A percentile compares a stretch with the other conserved stretches of the same genome.
Conservation (phyloP, 2,888 invertebrate species). For the Protophormia terraenovae region DNA sequence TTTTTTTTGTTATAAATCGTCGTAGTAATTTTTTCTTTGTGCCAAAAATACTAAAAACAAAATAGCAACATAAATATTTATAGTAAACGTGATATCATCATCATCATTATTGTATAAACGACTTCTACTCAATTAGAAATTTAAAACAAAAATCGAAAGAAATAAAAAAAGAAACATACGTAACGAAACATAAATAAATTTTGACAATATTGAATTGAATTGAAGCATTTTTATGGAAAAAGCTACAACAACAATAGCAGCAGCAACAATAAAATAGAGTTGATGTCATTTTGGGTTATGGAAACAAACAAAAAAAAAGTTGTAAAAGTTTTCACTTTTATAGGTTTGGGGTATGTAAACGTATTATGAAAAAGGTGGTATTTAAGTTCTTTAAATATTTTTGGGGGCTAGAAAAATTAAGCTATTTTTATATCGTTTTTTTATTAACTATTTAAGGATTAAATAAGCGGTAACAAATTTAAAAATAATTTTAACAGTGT, state of each 20-base stretch:
- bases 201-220: slow-evolving; percentile 31
- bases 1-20: neutral
- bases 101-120: no score
- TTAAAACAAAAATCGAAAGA: neutral
- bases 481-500: no score
- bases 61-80: slow-evolving; percentile 42
- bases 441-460: no score
- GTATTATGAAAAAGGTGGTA: neutral
- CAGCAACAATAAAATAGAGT: slow-evolving; percentile 20
- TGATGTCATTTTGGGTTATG: slow-evolving; percentile 45
- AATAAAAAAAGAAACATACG: neutral
- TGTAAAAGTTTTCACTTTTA: neutral
- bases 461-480: no score
- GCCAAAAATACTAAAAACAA: slow-evolving; percentile 7
- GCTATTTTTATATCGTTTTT: no score
- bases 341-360: no score
- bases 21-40: slow-evolving; percentile 28
- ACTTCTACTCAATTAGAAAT: neutral
- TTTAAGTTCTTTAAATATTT: no score
- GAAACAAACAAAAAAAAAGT: neutral
- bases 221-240: slow-evolving; percentile 15
- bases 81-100: slow-evolving; percentile 63
- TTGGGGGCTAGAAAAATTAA: no score
- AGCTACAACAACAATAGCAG: no score
- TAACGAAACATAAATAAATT: slow-evolving; percentile 33